Base-by-base conservation (phyloP, 2,888 invertebrate genomes). In the Eilema sororculum region DNA sequence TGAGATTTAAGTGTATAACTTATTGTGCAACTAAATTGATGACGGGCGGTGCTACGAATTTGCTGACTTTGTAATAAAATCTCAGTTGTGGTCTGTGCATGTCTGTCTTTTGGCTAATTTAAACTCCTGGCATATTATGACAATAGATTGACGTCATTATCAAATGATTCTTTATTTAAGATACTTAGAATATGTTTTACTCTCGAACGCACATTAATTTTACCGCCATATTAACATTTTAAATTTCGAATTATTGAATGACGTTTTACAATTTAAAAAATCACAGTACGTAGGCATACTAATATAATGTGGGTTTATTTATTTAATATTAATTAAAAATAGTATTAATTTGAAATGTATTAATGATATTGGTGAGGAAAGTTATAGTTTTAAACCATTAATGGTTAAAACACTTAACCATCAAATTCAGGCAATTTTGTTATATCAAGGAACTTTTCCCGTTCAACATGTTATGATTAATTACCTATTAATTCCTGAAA, bases 201-300 rank as follows among this genome's bases (percentile, higher is more conserved):
- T 46, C 13, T n/a, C 56, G 46, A 70, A 73, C 77, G 79, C 80
- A 81, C 79, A 80, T 72, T 28, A 56, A 62, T n/a, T 69, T 67
- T 66, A 77, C 62, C 71, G 79, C 79, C 81, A 79, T 79, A 80
- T 80, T 80, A 71, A 72, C 46, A 60, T 28, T n/a, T 58, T 66
- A 59, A 25, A 24, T 28, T 37, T 37, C 41, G 22, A 37, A 16
- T 28, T 12, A 52, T n/a, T 30, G 8, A 52, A 52, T 28, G 28
- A 22, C 33, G n/a, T 61, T 33, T 61, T 13, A n/a, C 28, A 58
- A 58, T 52, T 3, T 25, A 16, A 52, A 52, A 52, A 28, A 64
- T 46, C 63, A 63, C 63, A 63, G 25, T 63, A 63, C 3, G 16
- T 63, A 46, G 12, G 28, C 6, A 46, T 63, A n/a, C 10, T 20